Evolutionary conservation across 2,113 vertebrate species (phyloP).

Genomic region (Vidua chalybeata): DNA sequence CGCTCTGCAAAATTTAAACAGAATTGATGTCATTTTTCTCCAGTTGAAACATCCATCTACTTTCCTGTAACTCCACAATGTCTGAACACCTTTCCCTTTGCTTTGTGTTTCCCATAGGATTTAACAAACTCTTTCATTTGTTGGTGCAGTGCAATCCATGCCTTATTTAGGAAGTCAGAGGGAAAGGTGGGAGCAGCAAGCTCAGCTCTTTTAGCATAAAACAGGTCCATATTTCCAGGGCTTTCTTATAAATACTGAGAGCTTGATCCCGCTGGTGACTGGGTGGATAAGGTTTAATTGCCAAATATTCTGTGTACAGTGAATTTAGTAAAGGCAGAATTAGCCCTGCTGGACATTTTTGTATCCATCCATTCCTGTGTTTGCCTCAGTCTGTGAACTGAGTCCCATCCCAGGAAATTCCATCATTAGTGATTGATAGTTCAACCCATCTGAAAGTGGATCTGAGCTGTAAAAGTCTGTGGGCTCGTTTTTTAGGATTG

Average conservation of each 20-base stretch:
- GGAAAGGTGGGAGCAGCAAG: background rate
- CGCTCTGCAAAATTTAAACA: background rate
- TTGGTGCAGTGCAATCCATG: background rate
- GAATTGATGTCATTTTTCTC: background rate
- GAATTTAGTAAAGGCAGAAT: background rate
- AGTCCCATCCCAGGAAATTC: background rate
- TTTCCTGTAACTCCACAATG: background rate
- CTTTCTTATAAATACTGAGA: background rate
- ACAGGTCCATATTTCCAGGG: background rate
- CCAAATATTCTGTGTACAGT: background rate
- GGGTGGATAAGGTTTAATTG: background rate
- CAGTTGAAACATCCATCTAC: background rate
- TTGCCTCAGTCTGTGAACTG: background rate
- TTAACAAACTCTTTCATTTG: background rate
- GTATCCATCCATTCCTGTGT: background rate
- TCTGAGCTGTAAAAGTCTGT: background rate
- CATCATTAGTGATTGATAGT: background rate
- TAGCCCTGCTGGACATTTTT: background rate
- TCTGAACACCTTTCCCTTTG: background rate
- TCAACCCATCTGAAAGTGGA: accelerated
- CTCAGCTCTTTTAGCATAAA: background rate
- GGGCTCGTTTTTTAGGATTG: background rate
- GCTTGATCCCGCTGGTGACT: background rate
- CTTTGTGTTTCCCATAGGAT: background rate
- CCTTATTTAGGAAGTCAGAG: background rate